These are phyloP conservation scores for Calephelis perditalis DNA, from an alignment of 2,888 invertebrate genomes.

Conservation along the genomic window DNA sequence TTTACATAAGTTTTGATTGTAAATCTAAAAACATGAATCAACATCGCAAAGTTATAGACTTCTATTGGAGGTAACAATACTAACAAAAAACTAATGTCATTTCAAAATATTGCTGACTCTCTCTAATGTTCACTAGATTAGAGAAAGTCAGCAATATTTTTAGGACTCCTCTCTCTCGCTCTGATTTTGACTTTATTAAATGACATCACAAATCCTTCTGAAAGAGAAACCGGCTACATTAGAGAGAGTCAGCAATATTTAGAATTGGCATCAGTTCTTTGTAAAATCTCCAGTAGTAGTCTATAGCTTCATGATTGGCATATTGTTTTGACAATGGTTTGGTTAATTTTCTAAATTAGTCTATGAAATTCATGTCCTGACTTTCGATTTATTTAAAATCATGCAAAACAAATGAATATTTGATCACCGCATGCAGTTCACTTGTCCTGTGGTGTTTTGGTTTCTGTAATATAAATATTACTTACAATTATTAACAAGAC, in stretches of 20 bases:
- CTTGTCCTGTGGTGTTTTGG: constrained; percentile 27
- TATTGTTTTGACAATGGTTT: background rate
- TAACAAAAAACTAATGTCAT: background rate
- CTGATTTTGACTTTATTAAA: no score
- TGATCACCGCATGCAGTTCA: constrained; percentile 26
- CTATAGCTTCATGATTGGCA: no score
- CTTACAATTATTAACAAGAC: constrained; percentile 11
- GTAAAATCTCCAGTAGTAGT: no score
- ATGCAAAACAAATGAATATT: constrained; percentile 8
- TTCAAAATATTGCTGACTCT: no score
- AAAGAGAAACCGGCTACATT: no score
- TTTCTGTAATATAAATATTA: constrained; percentile 29
- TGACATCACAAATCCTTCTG: no score
- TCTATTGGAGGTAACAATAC: background rate
- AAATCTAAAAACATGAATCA: no score
- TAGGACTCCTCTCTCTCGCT: background rate
- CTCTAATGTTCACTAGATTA: no score
- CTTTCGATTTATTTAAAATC: background rate
- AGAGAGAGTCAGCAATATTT: background rate
- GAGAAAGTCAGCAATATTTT: background rate
- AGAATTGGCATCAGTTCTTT: background rate
- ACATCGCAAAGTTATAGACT: no score
- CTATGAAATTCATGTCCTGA: background rate
- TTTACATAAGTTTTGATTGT: no score
- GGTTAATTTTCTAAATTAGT: background rate